phyloP scores from a whole-genome alignment of 2,113 vertebrate species.

The Struthio camelus region DNA sequence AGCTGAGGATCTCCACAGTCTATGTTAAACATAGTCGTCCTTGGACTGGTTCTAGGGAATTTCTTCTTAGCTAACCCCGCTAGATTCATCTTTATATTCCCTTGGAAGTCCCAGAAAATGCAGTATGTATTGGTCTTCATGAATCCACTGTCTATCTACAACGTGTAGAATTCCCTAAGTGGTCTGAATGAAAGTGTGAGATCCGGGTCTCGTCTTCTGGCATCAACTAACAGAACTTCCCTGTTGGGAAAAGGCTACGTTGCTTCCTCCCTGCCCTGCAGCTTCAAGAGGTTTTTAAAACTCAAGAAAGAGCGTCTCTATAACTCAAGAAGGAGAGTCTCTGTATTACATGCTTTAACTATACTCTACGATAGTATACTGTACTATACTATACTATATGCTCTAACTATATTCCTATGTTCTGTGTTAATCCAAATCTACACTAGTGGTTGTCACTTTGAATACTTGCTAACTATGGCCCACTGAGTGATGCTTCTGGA shows the following conservation, averaged over 20 bases:
- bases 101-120: background rate
- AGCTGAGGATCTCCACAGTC: background rate
- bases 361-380: too few species aligned
- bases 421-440: background rate
- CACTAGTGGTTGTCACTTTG: constrained; percentile 43
- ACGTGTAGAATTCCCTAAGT: background rate
- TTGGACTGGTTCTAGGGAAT: background rate
- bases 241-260: background rate
- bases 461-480: background rate
- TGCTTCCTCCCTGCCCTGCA: background rate
- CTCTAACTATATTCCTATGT: background rate
- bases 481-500: background rate
- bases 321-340: too few species aligned
- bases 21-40: background rate
- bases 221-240: background rate
- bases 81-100: background rate
- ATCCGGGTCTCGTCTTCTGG: background rate
- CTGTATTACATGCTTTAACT: too few species aligned
- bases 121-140: background rate
- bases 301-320: background rate
- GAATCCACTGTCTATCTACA: background rate
- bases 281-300: background rate
- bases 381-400: too few species aligned
- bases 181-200: background rate
- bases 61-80: background rate